These are phyloP conservation scores for Callyntrura guangdongensis DNA, from an alignment of 2,888 invertebrate species.

Conservation along the genomic window DNA sequence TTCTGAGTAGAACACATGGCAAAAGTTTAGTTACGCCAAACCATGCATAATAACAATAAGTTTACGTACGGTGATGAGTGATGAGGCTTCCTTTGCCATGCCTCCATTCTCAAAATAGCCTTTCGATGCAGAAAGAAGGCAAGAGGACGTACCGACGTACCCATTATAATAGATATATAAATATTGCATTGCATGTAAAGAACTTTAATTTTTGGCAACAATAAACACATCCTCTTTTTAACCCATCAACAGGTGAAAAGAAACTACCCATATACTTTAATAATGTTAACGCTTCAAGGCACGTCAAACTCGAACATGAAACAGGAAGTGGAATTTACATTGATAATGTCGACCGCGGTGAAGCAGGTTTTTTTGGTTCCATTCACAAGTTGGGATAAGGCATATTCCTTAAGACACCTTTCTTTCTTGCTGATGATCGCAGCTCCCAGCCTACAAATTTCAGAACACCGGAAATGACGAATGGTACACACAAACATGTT, in stretches of 20 bases:
- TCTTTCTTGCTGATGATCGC: background rate
- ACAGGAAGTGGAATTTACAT: conserved; percentile 69
- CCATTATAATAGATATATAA: too few species aligned
- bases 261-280: conserved; percentile 50
- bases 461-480: conserved; percentile 67
- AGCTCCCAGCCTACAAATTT: conserved; percentile 14
- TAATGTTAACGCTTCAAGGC: background rate
- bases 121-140: too few species aligned
- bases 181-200: background rate
- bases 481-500: conserved; percentile 2
- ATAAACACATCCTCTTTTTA: conserved; percentile 32
- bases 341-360: conserved; percentile 70
- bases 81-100: too few species aligned
- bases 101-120: too few species aligned
- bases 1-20: too few species aligned
- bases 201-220: conserved; percentile 57
- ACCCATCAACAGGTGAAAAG: background rate
- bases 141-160: too few species aligned
- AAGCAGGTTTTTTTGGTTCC: conserved; percentile 25
- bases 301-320: background rate
- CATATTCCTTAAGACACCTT: background rate
- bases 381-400: conserved; percentile 62
- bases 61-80: too few species aligned
- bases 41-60: too few species aligned
- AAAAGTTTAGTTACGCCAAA: too few species aligned